Percentiles rank a stretch among this genome's conserved stretches.
These are phyloP conservation scores for Cydia fagiglandana DNA, from an alignment of 1,140 invertebrate species.

Conservation along the genomic window DNA sequence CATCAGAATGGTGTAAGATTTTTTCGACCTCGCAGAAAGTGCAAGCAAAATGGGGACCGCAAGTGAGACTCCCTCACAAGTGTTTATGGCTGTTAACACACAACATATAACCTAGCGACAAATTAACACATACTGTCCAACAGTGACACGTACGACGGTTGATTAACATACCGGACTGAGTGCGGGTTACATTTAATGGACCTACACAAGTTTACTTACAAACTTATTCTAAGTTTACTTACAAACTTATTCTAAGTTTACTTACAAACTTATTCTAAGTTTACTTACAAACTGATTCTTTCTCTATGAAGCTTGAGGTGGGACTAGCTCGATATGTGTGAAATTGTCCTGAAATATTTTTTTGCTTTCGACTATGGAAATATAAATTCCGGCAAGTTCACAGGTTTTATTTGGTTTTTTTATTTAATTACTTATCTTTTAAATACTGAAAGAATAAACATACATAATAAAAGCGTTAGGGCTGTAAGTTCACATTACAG, in stretches of 20 bases:
- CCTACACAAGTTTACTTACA: not conserved
- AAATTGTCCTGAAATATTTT: no score
- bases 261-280: not conserved
- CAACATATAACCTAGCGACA: constrained; percentile 17
- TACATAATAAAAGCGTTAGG: no score
- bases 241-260: not conserved
- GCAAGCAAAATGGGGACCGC: constrained; percentile 3
- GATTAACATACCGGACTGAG: constrained; percentile 8
- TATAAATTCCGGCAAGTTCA: no score
- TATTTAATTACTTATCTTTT: no score
- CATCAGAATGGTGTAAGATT: constrained; percentile 6
- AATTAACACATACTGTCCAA: constrained; percentile 19
- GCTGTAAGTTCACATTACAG: no score
- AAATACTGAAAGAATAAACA: no score
- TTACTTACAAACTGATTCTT: no score
- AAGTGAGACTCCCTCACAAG: not conserved
- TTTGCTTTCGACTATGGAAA: no score
- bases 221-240: not conserved
- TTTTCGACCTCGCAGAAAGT: constrained; percentile 21
- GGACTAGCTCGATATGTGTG: no score
- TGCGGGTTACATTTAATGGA: constrained; percentile 1
- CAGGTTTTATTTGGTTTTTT: no score
- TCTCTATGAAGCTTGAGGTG: no score
- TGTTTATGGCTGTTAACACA: constrained; percentile 27
- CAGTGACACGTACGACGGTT: constrained; percentile 4